Evolutionary conservation across 2,113 vertebrate species (phyloP), one percentile per base, ranked within the genome.

Genomic region (Dipodomys ordii): DNA sequence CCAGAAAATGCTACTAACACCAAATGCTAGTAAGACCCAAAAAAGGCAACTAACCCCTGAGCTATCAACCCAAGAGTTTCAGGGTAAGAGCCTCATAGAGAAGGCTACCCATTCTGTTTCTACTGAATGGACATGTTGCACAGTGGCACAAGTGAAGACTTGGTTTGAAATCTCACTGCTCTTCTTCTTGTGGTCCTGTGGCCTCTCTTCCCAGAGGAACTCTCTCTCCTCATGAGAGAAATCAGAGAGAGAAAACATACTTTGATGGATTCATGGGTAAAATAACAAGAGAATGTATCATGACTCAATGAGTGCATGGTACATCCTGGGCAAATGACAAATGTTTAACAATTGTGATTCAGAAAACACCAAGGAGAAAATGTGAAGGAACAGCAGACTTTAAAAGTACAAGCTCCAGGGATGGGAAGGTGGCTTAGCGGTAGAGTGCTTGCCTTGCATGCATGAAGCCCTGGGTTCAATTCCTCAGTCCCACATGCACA

Each of bases 101-200:
- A 19, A 30, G 15, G 8, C 9, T 0, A 0, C 6, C 30, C 5
- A 9, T 73, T 60, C 64, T 19, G 22, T 9, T 23, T 60, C 28
- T 35, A 11, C 22, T 67, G 44, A 22, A 44, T 10, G 32, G 23
- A 46, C 13, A 2, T 0, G 18, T 5, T 27, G 1, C 4, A 9
- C 8, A 49, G 9, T 2, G 18, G 73, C 39, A 74, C 27, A 87
- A 2, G n/a, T 1, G 5, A 39, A 39, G 39, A 28, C 23, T 64
- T 84, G 2, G 13, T 49, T 64, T 68, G 44, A 87, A 46, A 57
- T 44, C 74, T 4, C 23, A 27, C 1, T 39, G 4, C 3, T 46
- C 69, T 12, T 72, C 30, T 46, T 72, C 60, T 76, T 64, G 32
- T 1, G 20, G 30, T 88, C 3, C 49, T 7, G 8, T 65, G 9